Percentiles rank a stretch among this genome's conserved stretches.
Evolutionary conservation across 2,888 invertebrate species (phyloP).

Genomic region (Chrysomela aeneicollis): DNA sequence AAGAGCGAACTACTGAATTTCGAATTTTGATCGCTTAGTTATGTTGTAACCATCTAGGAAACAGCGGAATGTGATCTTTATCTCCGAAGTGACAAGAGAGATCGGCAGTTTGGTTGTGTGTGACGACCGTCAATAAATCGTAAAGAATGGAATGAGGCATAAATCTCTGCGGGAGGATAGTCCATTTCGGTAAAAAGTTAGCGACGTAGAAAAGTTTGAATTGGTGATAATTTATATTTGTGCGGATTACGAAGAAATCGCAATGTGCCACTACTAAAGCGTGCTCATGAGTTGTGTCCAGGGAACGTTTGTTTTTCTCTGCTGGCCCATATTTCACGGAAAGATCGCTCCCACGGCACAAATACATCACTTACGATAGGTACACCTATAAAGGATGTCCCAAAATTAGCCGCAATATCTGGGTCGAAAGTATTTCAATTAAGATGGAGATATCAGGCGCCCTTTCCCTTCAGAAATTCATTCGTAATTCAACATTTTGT

Average conservation of each 20-base stretch:
- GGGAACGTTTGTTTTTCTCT: constrained; percentile 56
- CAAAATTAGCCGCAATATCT: too few relatives aligned
- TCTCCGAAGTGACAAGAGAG: background rate
- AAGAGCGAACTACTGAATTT: too few relatives aligned
- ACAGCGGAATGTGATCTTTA: background rate
- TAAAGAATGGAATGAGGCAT: constrained; percentile 23
- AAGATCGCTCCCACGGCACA: constrained; percentile 55
- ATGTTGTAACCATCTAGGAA: too few relatives aligned
- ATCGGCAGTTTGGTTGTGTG: background rate
- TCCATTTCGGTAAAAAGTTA: constrained; percentile 48
- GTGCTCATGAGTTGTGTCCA: constrained; percentile 58
- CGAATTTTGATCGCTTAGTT: too few relatives aligned
- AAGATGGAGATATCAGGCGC: too few relatives aligned
- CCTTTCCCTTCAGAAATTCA: background rate
- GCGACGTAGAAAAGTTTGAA: constrained; percentile 54
- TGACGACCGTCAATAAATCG: constrained; percentile 15
- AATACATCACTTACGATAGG: constrained; percentile 59
- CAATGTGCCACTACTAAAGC: constrained; percentile 54
- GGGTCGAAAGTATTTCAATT: too few relatives aligned
- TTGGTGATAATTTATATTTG: constrained; percentile 56
- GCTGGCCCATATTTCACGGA: constrained; percentile 56
- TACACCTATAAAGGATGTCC: constrained; percentile 45
- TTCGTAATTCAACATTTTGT: too few relatives aligned
- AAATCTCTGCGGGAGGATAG: constrained; percentile 30
- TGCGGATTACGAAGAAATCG: constrained; percentile 53